These are phyloP conservation scores for Antechinus flavipes DNA, from an alignment of 2,113 vertebrate species.

Conservation along the genomic window DNA sequence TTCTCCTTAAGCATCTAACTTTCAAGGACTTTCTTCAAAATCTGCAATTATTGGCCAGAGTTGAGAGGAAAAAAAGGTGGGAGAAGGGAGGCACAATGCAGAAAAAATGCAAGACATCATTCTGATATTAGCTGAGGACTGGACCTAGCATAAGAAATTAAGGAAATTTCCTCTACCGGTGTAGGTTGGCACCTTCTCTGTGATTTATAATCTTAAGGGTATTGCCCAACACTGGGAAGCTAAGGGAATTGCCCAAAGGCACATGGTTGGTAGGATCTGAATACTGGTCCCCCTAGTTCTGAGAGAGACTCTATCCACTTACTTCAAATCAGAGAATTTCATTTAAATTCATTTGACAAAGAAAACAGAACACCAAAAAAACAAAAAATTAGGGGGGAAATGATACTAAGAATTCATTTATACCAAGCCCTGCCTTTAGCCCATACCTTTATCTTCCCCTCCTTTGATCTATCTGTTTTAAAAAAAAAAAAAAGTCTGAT, in stretches of 20 bases:
- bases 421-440: background rate
- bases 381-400: background rate
- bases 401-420: background rate
- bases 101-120: background rate
- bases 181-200: background rate
- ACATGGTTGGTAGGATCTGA: background rate
- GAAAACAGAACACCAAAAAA: background rate
- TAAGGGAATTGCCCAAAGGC: background rate
- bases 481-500: background rate
- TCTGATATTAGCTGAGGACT: background rate
- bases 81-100: background rate
- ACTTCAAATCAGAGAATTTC: background rate
- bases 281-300: background rate
- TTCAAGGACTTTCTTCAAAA: background rate
- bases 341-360: background rate
- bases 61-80: background rate
- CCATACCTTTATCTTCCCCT: background rate
- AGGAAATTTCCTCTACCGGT: background rate
- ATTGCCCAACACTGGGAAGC: background rate
- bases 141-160: background rate
- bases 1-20: background rate
- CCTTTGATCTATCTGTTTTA: background rate
- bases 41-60: background rate
- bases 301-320: background rate
- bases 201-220: background rate